These are phyloP conservation scores for Dynastes tityus DNA, from an alignment of 2,888 invertebrate genomes.

Conservation along the genomic window DNA sequence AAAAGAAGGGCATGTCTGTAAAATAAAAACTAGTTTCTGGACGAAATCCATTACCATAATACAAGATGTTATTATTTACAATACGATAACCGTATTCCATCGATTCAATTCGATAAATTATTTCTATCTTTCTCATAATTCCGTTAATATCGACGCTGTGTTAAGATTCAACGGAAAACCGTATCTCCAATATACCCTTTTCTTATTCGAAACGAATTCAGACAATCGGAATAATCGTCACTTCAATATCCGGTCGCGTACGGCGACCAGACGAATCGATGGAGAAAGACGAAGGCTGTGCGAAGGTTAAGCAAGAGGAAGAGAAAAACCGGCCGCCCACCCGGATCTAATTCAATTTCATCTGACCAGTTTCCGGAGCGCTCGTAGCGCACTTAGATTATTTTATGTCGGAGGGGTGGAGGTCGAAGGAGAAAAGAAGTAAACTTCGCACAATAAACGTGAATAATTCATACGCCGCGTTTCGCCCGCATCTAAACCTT, in stretches of 20 bases:
- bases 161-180: neutral
- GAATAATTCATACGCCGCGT: constrained; percentile 39
- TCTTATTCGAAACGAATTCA: constrained; percentile 27
- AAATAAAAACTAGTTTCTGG: too few species aligned
- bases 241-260: constrained; percentile 31
- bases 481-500: constrained; percentile 1
- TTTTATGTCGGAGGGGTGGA: constrained; percentile 18
- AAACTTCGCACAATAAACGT: constrained; percentile 37
- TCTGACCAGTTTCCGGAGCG: constrained; percentile 38
- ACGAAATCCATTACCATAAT: too few species aligned
- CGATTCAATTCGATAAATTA: too few species aligned
- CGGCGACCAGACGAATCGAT: neutral
- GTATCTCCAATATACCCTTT: constrained; percentile 3
- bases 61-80: too few species aligned
- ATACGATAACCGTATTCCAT: too few species aligned
- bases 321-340: constrained; percentile 2
- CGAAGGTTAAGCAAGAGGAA: neutral
- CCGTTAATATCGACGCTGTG: neutral
- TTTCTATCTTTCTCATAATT: too few species aligned
- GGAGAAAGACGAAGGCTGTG: neutral
- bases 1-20: too few species aligned
- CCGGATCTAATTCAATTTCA: constrained; percentile 39
- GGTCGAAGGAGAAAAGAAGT: constrained; percentile 10
- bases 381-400: constrained; percentile 27
- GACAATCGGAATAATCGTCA: constrained; percentile 39